Percentiles rank a stretch among this genome's conserved stretches.
phyloP scores from a whole-genome alignment of 2,797 vertebrate species.

The Bradypodion ventrale region DNA sequence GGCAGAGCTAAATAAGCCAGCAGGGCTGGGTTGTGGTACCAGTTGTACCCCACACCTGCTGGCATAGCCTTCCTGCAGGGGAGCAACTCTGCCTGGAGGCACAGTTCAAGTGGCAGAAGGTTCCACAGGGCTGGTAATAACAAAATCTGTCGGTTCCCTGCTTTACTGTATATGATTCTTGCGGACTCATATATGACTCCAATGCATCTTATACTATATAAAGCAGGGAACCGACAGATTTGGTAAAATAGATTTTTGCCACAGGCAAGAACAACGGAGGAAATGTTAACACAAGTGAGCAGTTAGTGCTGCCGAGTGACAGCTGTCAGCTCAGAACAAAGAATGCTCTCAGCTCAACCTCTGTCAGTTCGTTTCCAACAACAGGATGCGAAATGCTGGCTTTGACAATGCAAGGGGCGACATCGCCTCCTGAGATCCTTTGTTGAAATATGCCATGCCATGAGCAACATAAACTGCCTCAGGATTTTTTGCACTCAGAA shows the following conservation, averaged over 20 bases:
- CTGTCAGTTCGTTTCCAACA: not conserved
- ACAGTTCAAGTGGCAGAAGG: too few relatives aligned
- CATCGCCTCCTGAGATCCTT: not conserved
- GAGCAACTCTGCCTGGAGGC: too few relatives aligned
- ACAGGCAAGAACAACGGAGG: constrained; percentile 49
- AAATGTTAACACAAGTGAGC: constrained; percentile 41
- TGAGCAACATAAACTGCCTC: not conserved
- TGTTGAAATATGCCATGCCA: not conserved
- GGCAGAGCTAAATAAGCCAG: too few relatives aligned
- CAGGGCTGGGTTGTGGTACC: too few relatives aligned
- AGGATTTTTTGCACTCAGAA: not conserved
- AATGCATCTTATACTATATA: too few relatives aligned
- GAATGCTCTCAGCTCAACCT: constrained; percentile 1
- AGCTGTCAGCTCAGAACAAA: constrained; percentile 30
- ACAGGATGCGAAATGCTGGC: not conserved
- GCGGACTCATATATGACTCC: too few relatives aligned
- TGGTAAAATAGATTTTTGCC: constrained; percentile 47
- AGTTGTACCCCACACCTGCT: too few relatives aligned
- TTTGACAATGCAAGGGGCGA: not conserved
- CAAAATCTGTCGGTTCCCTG: too few relatives aligned
- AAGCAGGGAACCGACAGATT: constrained; percentile 33
- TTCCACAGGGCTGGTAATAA: too few relatives aligned
- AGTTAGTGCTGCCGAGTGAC: constrained; percentile 45
- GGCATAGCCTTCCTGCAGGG: too few relatives aligned
- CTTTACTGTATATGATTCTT: too few relatives aligned